Percentiles rank a stretch among this genome's conserved stretches.
Evolutionary conservation across 1,140 invertebrate genomes (phyloP).

Genomic region (Leptestheria dahalacensis): DNA sequence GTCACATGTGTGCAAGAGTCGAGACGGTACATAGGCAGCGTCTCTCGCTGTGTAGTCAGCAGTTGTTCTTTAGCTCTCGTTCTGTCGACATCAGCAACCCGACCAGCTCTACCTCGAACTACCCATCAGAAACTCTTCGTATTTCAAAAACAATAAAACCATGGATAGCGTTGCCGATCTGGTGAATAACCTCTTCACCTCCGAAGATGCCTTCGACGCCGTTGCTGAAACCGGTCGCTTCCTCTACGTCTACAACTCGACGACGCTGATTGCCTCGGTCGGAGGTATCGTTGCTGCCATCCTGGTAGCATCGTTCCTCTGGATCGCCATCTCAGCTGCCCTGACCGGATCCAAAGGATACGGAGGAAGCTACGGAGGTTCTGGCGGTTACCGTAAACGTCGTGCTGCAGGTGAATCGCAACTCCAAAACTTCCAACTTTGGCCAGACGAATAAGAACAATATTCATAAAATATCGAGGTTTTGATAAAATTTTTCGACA

Average conservation of each 20-base stretch:
- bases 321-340: slow-evolving; percentile 13
- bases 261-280: slow-evolving; percentile 16
- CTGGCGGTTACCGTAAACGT: slow-evolving; percentile 8
- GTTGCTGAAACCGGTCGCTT: slow-evolving; percentile 14
- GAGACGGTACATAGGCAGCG: neutral
- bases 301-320: slow-evolving; percentile 13
- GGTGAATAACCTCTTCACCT: neutral
- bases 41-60: neutral
- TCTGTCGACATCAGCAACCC: neutral
- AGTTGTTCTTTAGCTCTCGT: neutral
- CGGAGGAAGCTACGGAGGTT: slow-evolving; percentile 6
- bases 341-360: neutral
- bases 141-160: too few species aligned
- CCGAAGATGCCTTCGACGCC: neutral
- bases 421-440: neutral
- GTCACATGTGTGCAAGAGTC: neutral
- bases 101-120: neutral
- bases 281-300: slow-evolving; percentile 12
- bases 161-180: neutral
- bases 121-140: too few species aligned
- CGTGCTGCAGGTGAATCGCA: slow-evolving; percentile 11
- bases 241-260: slow-evolving; percentile 15
- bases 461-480: too few species aligned
- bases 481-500: neutral
- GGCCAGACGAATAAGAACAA: too few species aligned